Conservation (phyloP, 2,888 invertebrate genomes). For the Agrochola circellaris region DNA sequence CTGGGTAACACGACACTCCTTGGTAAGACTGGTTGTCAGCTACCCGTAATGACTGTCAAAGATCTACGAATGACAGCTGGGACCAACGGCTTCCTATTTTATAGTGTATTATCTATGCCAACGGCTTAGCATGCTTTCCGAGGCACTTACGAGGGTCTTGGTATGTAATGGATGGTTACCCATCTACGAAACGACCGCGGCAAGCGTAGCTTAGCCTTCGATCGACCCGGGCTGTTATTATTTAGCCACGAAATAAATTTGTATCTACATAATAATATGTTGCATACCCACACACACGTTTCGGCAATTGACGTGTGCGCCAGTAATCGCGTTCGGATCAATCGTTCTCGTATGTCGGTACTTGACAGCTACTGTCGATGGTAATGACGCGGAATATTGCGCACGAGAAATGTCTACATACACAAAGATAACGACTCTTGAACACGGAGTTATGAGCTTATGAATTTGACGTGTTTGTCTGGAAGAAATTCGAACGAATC, state of each 20-base stretch:
- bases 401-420: conserved; percentile 24
- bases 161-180: not conserved
- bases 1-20: not conserved
- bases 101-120: too few relatives aligned
- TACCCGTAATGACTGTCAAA: not conserved
- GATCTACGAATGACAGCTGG: not conserved
- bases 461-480: conserved; percentile 8
- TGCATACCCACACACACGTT: not conserved
- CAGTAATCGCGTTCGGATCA: conserved; percentile 49
- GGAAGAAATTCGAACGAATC: conserved; percentile 17
- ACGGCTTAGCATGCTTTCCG: not conserved
- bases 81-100: not conserved
- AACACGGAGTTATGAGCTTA: conserved; percentile 22
- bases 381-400: conserved; percentile 55
- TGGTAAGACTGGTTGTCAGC: not conserved
- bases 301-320: conserved; percentile 41
- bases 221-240: not conserved
- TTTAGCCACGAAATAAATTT: not conserved
- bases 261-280: not conserved
- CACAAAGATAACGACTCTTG: conserved; percentile 15
- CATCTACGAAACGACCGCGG: not conserved
- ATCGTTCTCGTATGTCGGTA: conserved; percentile 45
- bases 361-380: conserved; percentile 42
- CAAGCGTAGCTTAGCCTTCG: not conserved
- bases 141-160: not conserved